phyloP scores from a whole-genome alignment of 2,797 vertebrate genomes.

The Sebastes melanostomus region DNA sequence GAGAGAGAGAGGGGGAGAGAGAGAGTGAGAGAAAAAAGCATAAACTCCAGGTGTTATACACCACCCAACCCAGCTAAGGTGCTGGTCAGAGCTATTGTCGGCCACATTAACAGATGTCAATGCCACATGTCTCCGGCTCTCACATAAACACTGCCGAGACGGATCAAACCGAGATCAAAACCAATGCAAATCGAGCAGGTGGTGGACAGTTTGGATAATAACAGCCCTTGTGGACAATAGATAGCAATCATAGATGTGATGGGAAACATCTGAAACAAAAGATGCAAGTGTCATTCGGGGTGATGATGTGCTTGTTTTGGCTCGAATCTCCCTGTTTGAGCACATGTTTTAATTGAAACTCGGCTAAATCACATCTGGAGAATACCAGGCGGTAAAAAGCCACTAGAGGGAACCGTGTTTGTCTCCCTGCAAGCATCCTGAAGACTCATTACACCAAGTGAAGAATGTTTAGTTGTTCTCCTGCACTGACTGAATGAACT shows the following conservation, averaged over 20 bases:
- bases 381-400: neutral
- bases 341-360: neutral
- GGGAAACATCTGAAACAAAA: constrained; percentile 32
- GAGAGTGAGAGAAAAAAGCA: neutral
- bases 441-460: neutral
- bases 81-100: constrained; percentile 8
- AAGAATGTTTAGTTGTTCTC: neutral
- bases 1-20: neutral
- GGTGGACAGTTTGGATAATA: constrained; percentile 13
- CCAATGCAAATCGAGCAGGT: constrained; percentile 46
- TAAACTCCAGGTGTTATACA: neutral
- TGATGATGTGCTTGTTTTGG: neutral
- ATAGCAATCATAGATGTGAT: constrained; percentile 1
- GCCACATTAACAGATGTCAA: constrained; percentile 6
- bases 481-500: neutral
- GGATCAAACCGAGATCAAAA: constrained; percentile 8
- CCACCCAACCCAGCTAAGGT: neutral
- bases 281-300: neutral
- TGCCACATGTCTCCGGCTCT: neutral
- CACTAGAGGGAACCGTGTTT: constrained; percentile 11
- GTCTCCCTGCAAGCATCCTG: neutral
- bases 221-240: constrained; percentile 1
- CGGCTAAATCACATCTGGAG: neutral
- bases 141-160: neutral
- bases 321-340: neutral